phyloP scores from a whole-genome alignment of 1,140 invertebrate species.

The Nymphalis io region DNA sequence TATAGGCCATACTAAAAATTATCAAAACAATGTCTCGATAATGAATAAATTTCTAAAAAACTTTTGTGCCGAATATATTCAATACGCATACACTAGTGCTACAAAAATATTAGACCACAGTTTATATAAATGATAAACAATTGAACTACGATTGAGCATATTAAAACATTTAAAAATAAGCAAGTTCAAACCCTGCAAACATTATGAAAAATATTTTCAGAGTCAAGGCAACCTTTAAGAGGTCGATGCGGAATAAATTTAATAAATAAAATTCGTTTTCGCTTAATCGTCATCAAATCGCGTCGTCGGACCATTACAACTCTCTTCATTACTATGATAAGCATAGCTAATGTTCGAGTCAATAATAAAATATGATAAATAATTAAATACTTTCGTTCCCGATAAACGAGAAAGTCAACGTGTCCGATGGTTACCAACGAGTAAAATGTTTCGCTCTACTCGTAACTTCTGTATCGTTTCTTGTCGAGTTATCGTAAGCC shows the following conservation, averaged over 20 bases:
- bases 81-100: conserved; percentile 9
- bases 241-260: not conserved
- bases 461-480: not conserved
- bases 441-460: not conserved
- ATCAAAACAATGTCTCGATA: not conserved
- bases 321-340: conserved; percentile 36
- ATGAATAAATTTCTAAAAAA: not conserved
- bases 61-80: conserved; percentile 5
- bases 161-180: conserved; percentile 1
- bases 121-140: conserved; percentile 17
- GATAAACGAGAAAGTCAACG: conserved; percentile 4
- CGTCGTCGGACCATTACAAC: not conserved
- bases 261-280: not conserved
- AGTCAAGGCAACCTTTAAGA: not conserved
- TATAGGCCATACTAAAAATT: conserved; percentile 15
- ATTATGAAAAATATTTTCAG: not conserved
- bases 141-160: conserved; percentile 19
- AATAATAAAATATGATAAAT: not conserved
- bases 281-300: not conserved
- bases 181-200: conserved; percentile 3
- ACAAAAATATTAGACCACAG: conserved; percentile 19
- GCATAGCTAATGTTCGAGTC: conserved; percentile 37
- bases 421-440: not conserved
- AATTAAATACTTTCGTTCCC: not conserved
- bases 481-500: not conserved